phyloP scores from a whole-genome alignment of 2,113 vertebrate species.

The Gorilla gorilla region DNA sequence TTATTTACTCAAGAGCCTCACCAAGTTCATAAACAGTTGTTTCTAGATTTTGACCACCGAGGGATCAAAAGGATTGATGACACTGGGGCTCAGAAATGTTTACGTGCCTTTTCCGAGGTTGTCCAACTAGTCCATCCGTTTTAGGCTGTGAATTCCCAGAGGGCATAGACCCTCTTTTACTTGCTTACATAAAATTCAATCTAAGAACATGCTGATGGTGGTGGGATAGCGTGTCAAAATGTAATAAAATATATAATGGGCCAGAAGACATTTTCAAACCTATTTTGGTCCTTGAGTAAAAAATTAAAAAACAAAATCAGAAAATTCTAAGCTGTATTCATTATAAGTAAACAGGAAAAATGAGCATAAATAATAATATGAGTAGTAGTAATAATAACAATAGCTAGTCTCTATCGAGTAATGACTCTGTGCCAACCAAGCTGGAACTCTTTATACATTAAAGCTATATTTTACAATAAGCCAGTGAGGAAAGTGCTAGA shows the following conservation, averaged over 20 bases:
- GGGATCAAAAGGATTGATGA: background rate
- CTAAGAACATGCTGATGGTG: background rate
- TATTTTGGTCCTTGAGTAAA: slow-evolving; percentile 22
- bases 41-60: background rate
- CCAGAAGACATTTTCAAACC: background rate
- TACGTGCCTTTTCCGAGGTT: background rate
- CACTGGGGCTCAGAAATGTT: background rate
- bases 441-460: background rate
- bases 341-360: background rate
- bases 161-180: background rate
- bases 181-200: background rate
- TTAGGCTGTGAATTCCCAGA: background rate
- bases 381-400: background rate
- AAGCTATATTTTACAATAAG: background rate
- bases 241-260: background rate
- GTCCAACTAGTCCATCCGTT: background rate
- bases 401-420: background rate
- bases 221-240: background rate
- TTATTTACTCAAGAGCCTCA: background rate
- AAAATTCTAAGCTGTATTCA: background rate
- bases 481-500: background rate
- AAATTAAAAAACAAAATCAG: background rate
- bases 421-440: background rate
- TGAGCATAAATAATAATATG: background rate
- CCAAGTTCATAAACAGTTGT: background rate